Evolutionary conservation across 2,797 vertebrate species (phyloP).

Genomic region (Arctocebus calabarensis): DNA sequence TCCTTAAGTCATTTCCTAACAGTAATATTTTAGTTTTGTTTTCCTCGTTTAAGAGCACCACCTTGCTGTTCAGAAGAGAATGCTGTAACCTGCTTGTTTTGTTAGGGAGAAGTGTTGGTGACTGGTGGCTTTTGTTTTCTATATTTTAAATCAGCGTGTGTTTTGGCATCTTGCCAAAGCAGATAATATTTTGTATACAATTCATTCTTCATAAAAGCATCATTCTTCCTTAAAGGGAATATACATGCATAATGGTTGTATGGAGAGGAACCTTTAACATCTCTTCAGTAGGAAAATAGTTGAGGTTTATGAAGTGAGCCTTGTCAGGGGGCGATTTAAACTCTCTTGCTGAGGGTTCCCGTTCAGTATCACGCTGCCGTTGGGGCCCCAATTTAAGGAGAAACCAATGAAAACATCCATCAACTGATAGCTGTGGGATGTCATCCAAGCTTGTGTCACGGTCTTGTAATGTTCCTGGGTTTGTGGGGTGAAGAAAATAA

Average conservation of each 20-base stretch:
- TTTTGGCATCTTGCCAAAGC: slow-evolving; percentile 67
- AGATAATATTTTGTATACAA: slow-evolving; percentile 64
- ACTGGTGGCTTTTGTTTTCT: slow-evolving; percentile 58
- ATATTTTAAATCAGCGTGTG: slow-evolving; percentile 63
- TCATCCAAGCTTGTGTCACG: slow-evolving; percentile 63
- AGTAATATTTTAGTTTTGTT: slow-evolving; percentile 38
- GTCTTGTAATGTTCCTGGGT: slow-evolving; percentile 37
- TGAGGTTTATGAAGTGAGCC: slow-evolving; percentile 72
- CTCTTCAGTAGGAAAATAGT: slow-evolving; percentile 62
- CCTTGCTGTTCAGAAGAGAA: slow-evolving; percentile 16
- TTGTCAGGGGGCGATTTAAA: slow-evolving; percentile 75
- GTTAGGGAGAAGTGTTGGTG: not conserved
- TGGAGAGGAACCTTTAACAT: slow-evolving; percentile 56
- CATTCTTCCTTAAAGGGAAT: slow-evolving; percentile 71
- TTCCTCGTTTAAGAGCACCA: slow-evolving; percentile 31
- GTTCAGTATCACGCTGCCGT: slow-evolving; percentile 36
- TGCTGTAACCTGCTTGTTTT: slow-evolving; percentile 21
- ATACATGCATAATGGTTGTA: slow-evolving; percentile 65
- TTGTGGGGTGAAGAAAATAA: slow-evolving; percentile 67
- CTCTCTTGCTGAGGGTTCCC: slow-evolving; percentile 51
- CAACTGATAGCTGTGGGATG: slow-evolving; percentile 63
- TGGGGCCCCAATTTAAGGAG: slow-evolving; percentile 64
- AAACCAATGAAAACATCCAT: slow-evolving; percentile 64
- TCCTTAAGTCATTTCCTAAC: slow-evolving; percentile 39
- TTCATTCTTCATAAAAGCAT: slow-evolving; percentile 70